phyloP scores from a whole-genome alignment of 2,888 invertebrate species.

The Aquatica leii region DNA sequence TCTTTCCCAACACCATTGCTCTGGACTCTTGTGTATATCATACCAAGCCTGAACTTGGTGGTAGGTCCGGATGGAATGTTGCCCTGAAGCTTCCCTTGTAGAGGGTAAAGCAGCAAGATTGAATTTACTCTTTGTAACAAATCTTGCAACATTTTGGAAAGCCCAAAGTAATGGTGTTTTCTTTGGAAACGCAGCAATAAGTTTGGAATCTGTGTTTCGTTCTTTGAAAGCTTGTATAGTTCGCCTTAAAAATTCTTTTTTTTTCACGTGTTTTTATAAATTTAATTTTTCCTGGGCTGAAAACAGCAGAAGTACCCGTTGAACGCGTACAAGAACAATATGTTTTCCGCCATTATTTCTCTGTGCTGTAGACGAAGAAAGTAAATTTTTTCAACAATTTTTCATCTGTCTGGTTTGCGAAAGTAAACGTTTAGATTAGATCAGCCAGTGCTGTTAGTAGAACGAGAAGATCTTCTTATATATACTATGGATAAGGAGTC shows the following conservation, averaged over 20 bases:
- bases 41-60: no score
- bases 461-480: background rate
- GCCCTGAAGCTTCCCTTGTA: background rate
- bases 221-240: no score
- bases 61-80: background rate
- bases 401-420: no score
- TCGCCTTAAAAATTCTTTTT: no score
- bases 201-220: no score
- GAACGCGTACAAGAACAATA: no score
- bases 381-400: no score
- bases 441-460: conserved; percentile 1
- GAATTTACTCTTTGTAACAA: background rate
- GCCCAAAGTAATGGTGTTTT: background rate
- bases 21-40: background rate
- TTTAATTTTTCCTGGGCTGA: no score
- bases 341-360: no score
- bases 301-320: no score
- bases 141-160: background rate
- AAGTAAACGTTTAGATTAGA: background rate
- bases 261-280: no score
- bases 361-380: no score
- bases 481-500: background rate
- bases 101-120: background rate
- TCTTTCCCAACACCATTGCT: background rate
- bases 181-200: background rate